Evolutionary conservation across 2,888 invertebrate genomes (phyloP).

Genomic region (Lobophora halterata): DNA sequence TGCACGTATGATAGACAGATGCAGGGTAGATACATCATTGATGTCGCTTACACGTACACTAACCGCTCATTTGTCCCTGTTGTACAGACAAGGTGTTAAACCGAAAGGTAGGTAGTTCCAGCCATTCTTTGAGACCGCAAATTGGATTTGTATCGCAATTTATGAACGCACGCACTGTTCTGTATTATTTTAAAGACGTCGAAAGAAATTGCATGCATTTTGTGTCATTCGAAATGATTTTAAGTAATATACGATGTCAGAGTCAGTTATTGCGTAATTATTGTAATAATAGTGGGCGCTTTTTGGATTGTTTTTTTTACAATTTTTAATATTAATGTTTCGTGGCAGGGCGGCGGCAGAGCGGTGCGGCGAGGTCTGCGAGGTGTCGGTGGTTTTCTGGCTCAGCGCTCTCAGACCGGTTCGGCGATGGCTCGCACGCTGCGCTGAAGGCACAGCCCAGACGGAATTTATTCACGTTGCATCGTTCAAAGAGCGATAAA

Average conservation of each 20-base stretch:
- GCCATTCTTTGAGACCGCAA: conserved; percentile 54
- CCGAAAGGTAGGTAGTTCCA: conserved; percentile 47
- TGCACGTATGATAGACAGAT: too few relatives aligned
- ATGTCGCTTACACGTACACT: conserved; percentile 52
- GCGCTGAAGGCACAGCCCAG: conserved; percentile 28
- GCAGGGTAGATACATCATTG: too few relatives aligned
- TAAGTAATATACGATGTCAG: conserved; percentile 40
- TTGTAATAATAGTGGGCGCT: conserved; percentile 60
- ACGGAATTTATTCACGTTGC: conserved; percentile 67
- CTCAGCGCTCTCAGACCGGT: conserved; percentile 75
- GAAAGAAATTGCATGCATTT: conserved; percentile 36
- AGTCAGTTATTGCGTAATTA: conserved; percentile 55
- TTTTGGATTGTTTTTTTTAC: conserved; percentile 61
- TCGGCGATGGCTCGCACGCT: conserved; percentile 62
- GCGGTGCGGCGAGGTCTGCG: conserved; percentile 49
- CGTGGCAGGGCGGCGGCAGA: conserved; percentile 69
- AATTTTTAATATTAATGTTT: conserved; percentile 76
- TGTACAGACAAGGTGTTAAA: conserved; percentile 65
- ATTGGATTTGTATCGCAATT: conserved; percentile 39
- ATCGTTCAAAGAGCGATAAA: conserved; percentile 69
- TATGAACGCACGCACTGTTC: conserved; percentile 36
- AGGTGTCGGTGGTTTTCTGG: conserved; percentile 79
- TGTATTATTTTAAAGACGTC: conserved; percentile 43
- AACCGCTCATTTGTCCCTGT: conserved; percentile 65
- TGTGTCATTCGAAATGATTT: conserved; percentile 43